Percentiles rank a stretch among this genome's conserved stretches.
Conservation (phyloP, 1,140 invertebrate species). For the Eupristina koningsbergeri region DNA sequence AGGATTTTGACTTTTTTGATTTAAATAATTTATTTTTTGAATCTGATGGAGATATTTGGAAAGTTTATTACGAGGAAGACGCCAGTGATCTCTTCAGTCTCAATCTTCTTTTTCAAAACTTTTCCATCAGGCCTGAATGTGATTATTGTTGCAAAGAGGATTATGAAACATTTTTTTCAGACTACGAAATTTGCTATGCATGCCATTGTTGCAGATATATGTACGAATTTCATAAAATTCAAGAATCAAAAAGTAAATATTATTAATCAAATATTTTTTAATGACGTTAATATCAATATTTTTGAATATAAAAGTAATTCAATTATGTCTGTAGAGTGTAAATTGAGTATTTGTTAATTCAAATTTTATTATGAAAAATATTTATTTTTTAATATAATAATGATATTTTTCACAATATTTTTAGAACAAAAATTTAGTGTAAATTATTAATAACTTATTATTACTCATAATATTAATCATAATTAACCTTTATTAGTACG, state of each 20-base stretch:
- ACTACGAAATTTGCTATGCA: background rate
- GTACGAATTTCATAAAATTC: background rate
- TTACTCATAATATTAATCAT: too few relatives aligned
- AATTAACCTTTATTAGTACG: too few relatives aligned
- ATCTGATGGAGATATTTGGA: constrained; percentile 18
- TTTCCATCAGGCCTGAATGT: constrained; percentile 1
- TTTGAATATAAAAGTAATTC: too few relatives aligned
- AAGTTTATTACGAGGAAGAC: background rate
- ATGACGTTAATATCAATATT: too few relatives aligned
- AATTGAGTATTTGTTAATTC: too few relatives aligned
- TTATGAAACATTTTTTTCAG: background rate
- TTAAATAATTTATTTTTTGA: constrained; percentile 30
- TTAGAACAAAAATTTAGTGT: too few relatives aligned
- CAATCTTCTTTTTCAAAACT: constrained; percentile 4
- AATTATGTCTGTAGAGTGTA: too few relatives aligned
- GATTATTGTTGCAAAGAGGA: background rate
- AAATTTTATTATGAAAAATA: too few relatives aligned
- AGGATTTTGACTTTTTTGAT: constrained; percentile 2
- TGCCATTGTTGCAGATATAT: constrained; percentile 1
- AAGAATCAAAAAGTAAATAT: background rate
- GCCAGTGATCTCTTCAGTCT: background rate
- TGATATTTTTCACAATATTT: too few relatives aligned
- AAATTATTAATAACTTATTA: too few relatives aligned
- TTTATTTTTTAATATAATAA: too few relatives aligned
- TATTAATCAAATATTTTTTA: too few relatives aligned